These are phyloP conservation scores for Siphonodentalium dalli DNA, from an alignment of 2,888 invertebrate species.

Conservation along the genomic window DNA sequence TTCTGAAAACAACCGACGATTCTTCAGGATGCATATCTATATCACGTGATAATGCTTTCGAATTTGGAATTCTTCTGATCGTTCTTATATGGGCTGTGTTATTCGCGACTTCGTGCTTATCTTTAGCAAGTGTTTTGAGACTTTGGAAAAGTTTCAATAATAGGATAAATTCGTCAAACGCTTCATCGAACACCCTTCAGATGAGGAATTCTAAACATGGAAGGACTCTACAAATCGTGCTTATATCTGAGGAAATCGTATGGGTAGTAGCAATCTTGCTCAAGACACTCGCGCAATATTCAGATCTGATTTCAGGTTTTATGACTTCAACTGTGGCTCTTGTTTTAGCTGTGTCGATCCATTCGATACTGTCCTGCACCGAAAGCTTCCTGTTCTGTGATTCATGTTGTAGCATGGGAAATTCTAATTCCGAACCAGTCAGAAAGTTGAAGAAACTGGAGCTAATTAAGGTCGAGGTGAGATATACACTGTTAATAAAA, in stretches of 20 bases:
- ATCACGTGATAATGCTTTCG: slow-evolving; percentile 36
- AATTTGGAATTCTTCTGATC: slow-evolving; percentile 38
- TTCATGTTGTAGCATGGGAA: slow-evolving; percentile 36
- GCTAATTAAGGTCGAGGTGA: slow-evolving; percentile 50
- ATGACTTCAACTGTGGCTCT: slow-evolving; percentile 41
- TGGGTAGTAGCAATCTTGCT: slow-evolving; percentile 30
- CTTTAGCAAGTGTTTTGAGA: slow-evolving; percentile 38
- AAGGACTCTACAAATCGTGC: slow-evolving; percentile 35
- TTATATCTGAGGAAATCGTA: slow-evolving; percentile 33
- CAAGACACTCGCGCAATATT: slow-evolving; percentile 38
- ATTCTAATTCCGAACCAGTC: slow-evolving; percentile 43
- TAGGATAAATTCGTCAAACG: slow-evolving; percentile 46
- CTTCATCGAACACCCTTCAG: slow-evolving; percentile 52
- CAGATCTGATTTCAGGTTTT: slow-evolving; percentile 16
- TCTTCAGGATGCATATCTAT: slow-evolving; percentile 44
- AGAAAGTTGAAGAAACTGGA: slow-evolving; percentile 51
- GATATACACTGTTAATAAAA: too few relatives aligned
- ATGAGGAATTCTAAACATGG: slow-evolving; percentile 42
- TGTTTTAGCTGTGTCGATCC: slow-evolving; percentile 33
- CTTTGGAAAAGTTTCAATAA: slow-evolving; percentile 46
- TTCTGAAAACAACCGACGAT: slow-evolving; percentile 21
- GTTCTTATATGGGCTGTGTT: slow-evolving; percentile 38
- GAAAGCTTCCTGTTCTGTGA: slow-evolving; percentile 45
- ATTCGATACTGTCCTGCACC: slow-evolving; percentile 37
- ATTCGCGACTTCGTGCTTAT: slow-evolving; percentile 28